Evolutionary conservation across 2,113 vertebrate genomes (phyloP), one percentile per base, ranked within the genome.

Genomic region (Antechinus flavipes): DNA sequence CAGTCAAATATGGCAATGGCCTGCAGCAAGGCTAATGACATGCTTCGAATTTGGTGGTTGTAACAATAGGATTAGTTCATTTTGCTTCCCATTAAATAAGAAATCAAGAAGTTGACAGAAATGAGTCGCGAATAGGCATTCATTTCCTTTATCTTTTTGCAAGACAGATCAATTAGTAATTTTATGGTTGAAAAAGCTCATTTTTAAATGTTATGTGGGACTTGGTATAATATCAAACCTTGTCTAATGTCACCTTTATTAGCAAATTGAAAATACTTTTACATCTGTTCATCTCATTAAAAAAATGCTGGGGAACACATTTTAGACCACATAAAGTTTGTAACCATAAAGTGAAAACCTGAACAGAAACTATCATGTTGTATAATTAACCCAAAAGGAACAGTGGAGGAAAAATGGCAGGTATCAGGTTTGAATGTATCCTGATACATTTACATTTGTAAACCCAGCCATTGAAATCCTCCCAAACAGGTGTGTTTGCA

Each of bases 151-250:
- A 98, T 98, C 98, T 98, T 98, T 98, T 98, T 98, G 98, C 98
- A 98, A 98, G 98, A 97, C 98, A 99, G 98, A 98, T 98, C 98
- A 98, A 98, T 98, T 98, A 98, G 98, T 98, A 98, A 98, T 99
- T 98, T 98, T 98, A 98, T 97, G 98, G 97, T 98, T 98, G 98
- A 98, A 98, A 98, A 98, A 98, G 50, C 96, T 98, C 97, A 54
- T 97, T 98, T 98, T 98, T 97, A 98, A 98, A 97, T 96, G 91
- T 98, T 97, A 96, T 89, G 91, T 95, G 97, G 95, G 90, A 92
- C 95, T 97, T 95, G 54, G 94, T 92, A 92, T 98, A 96, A 97
- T 98, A 98, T 98, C 98, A 98, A 97, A 97, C 96, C 90, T 98
- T 97, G 96, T 98, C 96, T 98, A 95, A 95, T 98, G 98, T 97